These are phyloP conservation scores for Hemichromis elongatus DNA, from an alignment of 2,113 vertebrate genomes.

Conservation along the genomic window DNA sequence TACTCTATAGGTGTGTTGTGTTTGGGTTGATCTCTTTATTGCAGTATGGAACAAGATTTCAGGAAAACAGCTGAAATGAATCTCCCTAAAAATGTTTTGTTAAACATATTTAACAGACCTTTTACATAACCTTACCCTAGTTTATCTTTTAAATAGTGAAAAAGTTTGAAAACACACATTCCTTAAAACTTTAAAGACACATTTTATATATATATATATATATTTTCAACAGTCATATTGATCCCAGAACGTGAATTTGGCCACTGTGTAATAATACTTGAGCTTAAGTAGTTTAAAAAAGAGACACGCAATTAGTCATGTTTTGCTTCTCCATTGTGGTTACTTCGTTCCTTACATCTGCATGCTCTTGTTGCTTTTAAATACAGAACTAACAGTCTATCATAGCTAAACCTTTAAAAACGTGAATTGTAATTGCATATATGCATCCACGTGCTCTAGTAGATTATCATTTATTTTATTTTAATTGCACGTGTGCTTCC, in stretches of 20 bases:
- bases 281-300: background rate
- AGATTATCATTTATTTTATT: background rate
- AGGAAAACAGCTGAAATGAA: background rate
- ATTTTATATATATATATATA: background rate
- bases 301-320: background rate
- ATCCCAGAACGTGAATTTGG: background rate
- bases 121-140: background rate
- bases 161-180: background rate
- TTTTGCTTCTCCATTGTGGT: background rate
- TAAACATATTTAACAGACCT: background rate
- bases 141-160: background rate
- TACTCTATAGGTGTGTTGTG: background rate
- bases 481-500: background rate
- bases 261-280: background rate
- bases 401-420: background rate
- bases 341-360: background rate
- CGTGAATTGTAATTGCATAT: background rate
- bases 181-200: background rate
- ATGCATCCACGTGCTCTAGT: background rate
- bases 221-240: background rate
- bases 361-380: background rate
- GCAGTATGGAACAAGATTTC: background rate
- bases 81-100: background rate
- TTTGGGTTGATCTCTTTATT: background rate
- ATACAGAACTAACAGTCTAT: background rate